These are phyloP conservation scores for Colletes latitarsis DNA, from an alignment of 1,140 invertebrate species.

Conservation along the genomic window DNA sequence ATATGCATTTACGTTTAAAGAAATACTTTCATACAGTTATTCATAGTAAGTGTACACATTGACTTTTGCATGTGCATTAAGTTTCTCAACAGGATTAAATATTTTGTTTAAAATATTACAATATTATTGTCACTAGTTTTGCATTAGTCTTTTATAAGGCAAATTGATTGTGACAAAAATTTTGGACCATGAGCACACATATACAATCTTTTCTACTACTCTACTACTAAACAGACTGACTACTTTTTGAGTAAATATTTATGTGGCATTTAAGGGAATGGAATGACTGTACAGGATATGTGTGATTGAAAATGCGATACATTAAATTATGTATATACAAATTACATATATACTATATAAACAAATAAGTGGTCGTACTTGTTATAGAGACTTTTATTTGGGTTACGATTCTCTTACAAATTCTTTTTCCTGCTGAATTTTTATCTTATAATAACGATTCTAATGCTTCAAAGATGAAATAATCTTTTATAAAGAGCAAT, in stretches of 20 bases:
- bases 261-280: constrained; percentile 62
- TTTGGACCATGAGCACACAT: constrained; percentile 61
- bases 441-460: background rate
- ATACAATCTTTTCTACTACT: constrained; percentile 67
- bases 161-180: constrained; percentile 32
- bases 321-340: constrained; percentile 66
- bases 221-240: constrained; percentile 76
- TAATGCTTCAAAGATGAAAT: background rate
- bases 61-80: background rate
- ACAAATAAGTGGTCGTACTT: constrained; percentile 61
- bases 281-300: constrained; percentile 47
- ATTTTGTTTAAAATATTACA: constrained; percentile 11
- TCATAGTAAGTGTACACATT: constrained; percentile 12
- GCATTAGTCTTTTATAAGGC: background rate
- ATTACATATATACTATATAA: constrained; percentile 57
- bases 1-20: constrained; percentile 22
- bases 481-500: background rate
- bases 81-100: background rate
- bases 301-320: constrained; percentile 58
- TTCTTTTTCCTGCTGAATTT: background rate
- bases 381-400: constrained; percentile 2
- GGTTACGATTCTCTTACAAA: background rate
- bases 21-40: constrained; percentile 21
- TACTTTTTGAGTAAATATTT: constrained; percentile 75
- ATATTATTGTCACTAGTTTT: background rate